Evolutionary conservation across 2,888 invertebrate genomes (phyloP), one percentile per base, ranked within the genome.

Genomic region (Dicroscelio sp.): DNA sequence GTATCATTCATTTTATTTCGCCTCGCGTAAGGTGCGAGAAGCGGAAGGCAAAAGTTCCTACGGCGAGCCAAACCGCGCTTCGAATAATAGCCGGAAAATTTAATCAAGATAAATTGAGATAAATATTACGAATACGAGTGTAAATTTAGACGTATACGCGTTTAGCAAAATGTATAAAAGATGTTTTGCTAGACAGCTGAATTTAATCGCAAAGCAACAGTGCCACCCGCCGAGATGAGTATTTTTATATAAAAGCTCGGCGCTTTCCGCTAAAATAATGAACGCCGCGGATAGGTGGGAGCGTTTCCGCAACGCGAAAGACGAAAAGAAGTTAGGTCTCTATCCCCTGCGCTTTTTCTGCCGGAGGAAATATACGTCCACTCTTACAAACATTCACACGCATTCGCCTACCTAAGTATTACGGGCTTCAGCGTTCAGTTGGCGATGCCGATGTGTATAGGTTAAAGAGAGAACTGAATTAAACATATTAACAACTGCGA

Each of bases 211-310:
- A 88, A 93, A 92, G 91, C 89, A 92, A 90, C 91, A 87, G 85
- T 79, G 88, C 90, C 86, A 79, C 71, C 91, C 71, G 67, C 48
- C 83, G 88, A 85, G 89, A 71, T 76, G 87, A 84, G 85, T 88
- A 93, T 93, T 94, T 94, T 92, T 88, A 88, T 93, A 92, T 92
- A 92, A 94, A 95, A 95, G 93, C 91, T 86, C 67, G 63, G 60
- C 60, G 84, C 90, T 88, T 93, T 91, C 91, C 91, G 92, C 93
- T 94, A 93, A 95, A 96, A 95, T 96, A 96, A 96, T 94, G 95
- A 95, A 94, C 92, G 92, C 90, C 92, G 92, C 91, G 93, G 94
- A 94, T 93, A 93, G 91, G 93, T 75, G 92, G 90, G 89, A 87
- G 86, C 88, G 92, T 92, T 90, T 90, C 90, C 88, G 93, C 88